Conservation (phyloP, 2,888 invertebrate genomes). For the Campaea margaritaria region DNA sequence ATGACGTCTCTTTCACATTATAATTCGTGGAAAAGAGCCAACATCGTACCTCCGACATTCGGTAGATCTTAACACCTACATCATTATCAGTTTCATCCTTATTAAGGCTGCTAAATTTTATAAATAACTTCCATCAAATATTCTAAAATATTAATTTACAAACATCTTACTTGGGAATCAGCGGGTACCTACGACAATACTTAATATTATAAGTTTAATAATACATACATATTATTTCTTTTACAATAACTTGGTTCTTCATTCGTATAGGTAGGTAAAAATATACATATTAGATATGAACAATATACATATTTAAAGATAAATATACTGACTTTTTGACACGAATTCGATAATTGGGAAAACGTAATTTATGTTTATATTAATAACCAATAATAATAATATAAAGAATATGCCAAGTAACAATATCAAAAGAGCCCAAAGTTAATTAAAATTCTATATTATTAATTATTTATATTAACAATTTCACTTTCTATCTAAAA, state of each 20-base stretch:
- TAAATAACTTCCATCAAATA: constrained; percentile 55
- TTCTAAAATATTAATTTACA: constrained; percentile 62
- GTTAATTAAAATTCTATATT: constrained; percentile 18
- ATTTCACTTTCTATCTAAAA: constrained; percentile 26
- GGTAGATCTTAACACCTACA: constrained; percentile 14
- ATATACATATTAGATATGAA: constrained; percentile 1
- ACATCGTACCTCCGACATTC: constrained; percentile 2
- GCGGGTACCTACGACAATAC: constrained; percentile 55
- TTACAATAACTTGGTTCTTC: constrained; percentile 44
- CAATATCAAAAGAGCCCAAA: background rate
- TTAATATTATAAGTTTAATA: constrained; percentile 29
- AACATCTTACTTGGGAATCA: constrained; percentile 74
- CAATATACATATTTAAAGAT: background rate
- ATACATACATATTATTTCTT: constrained; percentile 30
- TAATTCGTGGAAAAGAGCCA: background rate
- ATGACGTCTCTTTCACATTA: background rate
- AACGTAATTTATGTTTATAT: background rate
- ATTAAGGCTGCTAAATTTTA: constrained; percentile 33
- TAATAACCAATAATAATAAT: background rate
- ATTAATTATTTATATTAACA: constrained; percentile 18
- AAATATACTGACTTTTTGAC: background rate
- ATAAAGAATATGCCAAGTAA: constrained; percentile 1
- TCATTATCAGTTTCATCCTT: constrained; percentile 21
- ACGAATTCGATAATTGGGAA: constrained; percentile 1
- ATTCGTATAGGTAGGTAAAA: constrained; percentile 39